A percentile compares a stretch with the other conserved stretches of the same genome.
Evolutionary conservation across 2,888 invertebrate species (phyloP).

Genomic region (Tinea trinotella): DNA sequence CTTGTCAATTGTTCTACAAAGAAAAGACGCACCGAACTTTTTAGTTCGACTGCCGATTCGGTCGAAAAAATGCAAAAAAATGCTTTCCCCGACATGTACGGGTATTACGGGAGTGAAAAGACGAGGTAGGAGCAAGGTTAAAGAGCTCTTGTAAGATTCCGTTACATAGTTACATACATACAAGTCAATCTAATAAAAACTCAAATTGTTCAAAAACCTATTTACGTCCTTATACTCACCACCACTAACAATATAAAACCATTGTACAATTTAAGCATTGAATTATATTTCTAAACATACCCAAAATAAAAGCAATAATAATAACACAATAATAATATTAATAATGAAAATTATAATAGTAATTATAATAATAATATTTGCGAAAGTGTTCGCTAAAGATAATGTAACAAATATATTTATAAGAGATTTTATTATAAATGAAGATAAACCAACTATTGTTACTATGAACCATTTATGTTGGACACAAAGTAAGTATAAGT

Average conservation of each 20-base stretch:
- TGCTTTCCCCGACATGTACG: too few species aligned
- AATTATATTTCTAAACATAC: too few species aligned
- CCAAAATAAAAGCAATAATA: neutral
- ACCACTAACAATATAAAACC: too few species aligned
- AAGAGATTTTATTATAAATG: slow-evolving; percentile 37
- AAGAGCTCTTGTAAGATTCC: too few species aligned
- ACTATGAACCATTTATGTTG: slow-evolving; percentile 45
- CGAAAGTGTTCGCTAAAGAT: neutral
- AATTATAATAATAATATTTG: neutral
- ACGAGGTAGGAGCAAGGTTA: too few species aligned
- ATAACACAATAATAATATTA: neutral
- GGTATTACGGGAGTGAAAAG: too few species aligned
- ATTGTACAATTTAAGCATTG: neutral
- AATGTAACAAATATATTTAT: slow-evolving; percentile 29
- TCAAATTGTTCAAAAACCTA: neutral
- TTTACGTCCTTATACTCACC: neutral
- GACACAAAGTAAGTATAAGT: slow-evolving; percentile 37
- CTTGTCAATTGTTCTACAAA: too few species aligned
- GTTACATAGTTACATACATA: too few species aligned
- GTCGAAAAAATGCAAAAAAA: too few species aligned
- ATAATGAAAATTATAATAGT: neutral
- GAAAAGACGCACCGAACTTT: too few species aligned
- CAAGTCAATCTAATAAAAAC: neutral
- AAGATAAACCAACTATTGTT: slow-evolving; percentile 37
- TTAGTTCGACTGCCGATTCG: too few species aligned